These are phyloP conservation scores for Zele albiditarsus DNA, from an alignment of 2,888 invertebrate genomes.

Conservation along the genomic window DNA sequence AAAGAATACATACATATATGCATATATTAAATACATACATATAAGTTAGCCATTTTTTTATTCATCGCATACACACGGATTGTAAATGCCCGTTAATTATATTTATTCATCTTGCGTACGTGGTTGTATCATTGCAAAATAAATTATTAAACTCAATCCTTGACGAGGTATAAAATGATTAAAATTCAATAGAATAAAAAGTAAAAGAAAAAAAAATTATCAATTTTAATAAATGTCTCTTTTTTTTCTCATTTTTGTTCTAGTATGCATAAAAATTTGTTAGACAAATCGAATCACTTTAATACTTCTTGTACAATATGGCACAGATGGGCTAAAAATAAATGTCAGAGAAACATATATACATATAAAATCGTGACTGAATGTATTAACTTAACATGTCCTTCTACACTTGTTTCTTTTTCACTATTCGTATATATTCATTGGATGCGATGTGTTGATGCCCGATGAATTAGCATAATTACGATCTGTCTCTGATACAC, in stretches of 20 bases:
- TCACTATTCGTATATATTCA: not conserved
- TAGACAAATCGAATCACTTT: not conserved
- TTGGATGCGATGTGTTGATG: constrained; percentile 10
- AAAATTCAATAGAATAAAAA: not conserved
- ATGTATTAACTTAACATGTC: constrained; percentile 11
- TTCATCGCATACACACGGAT: not conserved
- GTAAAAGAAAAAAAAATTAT: not conserved
- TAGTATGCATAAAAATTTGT: constrained; percentile 11
- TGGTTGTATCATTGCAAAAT: not conserved
- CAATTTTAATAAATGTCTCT: not conserved
- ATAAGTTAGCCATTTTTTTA: not conserved
- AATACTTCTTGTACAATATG: not conserved
- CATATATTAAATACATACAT: not conserved
- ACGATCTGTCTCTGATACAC: constrained; percentile 24
- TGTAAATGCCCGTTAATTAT: constrained; percentile 3
- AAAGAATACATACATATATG: not conserved
- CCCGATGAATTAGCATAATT: constrained; percentile 36
- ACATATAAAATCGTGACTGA: constrained; percentile 20
- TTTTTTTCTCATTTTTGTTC: not conserved
- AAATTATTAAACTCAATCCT: not conserved
- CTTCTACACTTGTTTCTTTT: not conserved
- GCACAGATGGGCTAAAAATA: not conserved
- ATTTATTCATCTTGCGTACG: constrained; percentile 8
- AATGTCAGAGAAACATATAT: constrained; percentile 16
- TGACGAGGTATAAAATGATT: not conserved